Percentiles rank a stretch among this genome's conserved stretches.
Conservation (phyloP, 2,797 vertebrate species). For the Amphiprion clarkii region DNA sequence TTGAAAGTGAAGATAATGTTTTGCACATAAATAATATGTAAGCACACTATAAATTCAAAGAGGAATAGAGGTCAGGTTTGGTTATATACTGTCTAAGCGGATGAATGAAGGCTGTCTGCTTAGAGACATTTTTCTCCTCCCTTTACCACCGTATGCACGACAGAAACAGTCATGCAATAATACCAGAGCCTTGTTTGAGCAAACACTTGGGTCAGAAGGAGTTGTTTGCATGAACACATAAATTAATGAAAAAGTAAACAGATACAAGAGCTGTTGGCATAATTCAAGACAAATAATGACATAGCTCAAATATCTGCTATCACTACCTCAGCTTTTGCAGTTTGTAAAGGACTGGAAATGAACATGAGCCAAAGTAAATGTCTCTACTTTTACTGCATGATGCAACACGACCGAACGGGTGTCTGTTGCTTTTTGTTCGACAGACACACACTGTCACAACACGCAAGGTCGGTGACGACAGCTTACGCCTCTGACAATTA, state of each 20-base stretch:
- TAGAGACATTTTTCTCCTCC: slow-evolving; percentile 46
- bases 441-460: slow-evolving; percentile 79
- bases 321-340: slow-evolving; percentile 9
- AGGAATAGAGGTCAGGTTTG: slow-evolving; percentile 31
- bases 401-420: slow-evolving; percentile 69
- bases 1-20: slow-evolving; percentile 12
- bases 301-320: slow-evolving; percentile 23
- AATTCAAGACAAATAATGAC: slow-evolving; percentile 42
- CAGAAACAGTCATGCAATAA: slow-evolving; percentile 49
- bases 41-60: slow-evolving; percentile 9
- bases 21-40: slow-evolving; percentile 24
- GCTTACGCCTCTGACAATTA: slow-evolving; percentile 68
- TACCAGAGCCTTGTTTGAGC: slow-evolving; percentile 47
- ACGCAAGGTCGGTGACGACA: slow-evolving; percentile 69
- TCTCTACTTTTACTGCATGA: slow-evolving; percentile 65
- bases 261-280: slow-evolving; percentile 39
- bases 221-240: slow-evolving; percentile 51
- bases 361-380: slow-evolving; percentile 45
- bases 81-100: slow-evolving; percentile 47
- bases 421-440: slow-evolving; percentile 71
- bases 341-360: slow-evolving; percentile 44
- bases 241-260: slow-evolving; percentile 59
- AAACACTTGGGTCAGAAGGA: slow-evolving; percentile 50
- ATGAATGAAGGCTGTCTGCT: slow-evolving; percentile 52
- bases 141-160: slow-evolving; percentile 24